A percentile compares a stretch with the other conserved stretches of the same genome.
These are phyloP conservation scores for Cotesia congregata DNA, from an alignment of 2,888 invertebrate genomes.

Conservation along the genomic window DNA sequence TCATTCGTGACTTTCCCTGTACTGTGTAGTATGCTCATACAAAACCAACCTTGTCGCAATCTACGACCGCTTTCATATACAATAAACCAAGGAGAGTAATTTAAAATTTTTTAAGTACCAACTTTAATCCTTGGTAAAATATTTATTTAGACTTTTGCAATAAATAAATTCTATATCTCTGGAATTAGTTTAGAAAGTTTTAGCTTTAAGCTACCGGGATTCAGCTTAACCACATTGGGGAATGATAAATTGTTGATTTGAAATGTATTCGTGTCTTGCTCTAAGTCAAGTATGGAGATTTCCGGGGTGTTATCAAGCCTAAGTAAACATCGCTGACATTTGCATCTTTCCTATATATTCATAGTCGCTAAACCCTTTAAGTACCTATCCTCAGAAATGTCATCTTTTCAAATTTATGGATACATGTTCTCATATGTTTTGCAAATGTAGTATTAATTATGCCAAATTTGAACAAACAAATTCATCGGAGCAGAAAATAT, in stretches of 20 bases:
- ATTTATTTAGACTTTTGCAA: not conserved
- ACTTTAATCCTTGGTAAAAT: slow-evolving; percentile 36
- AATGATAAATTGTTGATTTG: slow-evolving; percentile 19
- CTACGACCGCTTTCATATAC: slow-evolving; percentile 7
- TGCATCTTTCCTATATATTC: slow-evolving; percentile 63
- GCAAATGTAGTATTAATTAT: not conserved
- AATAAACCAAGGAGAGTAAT: slow-evolving; percentile 17
- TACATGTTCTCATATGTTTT: slow-evolving; percentile 36
- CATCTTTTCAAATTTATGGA: slow-evolving; percentile 32
- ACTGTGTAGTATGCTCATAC: slow-evolving; percentile 7
- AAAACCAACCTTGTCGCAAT: slow-evolving; percentile 28
- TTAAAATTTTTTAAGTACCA: slow-evolving; percentile 41
- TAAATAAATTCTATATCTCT: not conserved
- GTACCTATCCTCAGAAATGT: slow-evolving; percentile 13
- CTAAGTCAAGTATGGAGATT: slow-evolving; percentile 58
- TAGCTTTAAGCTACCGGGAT: not conserved
- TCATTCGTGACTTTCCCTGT: slow-evolving; percentile 43
- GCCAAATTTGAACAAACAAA: not conserved
- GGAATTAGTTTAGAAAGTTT: not conserved
- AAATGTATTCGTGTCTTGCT: slow-evolving; percentile 26
- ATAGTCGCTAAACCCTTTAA: slow-evolving; percentile 53
- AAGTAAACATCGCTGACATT: slow-evolving; percentile 59
- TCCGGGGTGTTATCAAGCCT: slow-evolving; percentile 56
- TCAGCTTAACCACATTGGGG: not conserved
- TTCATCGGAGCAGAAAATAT: not conserved